These are phyloP conservation scores for Sarcophilus harrisii DNA, from an alignment of 2,797 vertebrate species.

Conservation along the genomic window DNA sequence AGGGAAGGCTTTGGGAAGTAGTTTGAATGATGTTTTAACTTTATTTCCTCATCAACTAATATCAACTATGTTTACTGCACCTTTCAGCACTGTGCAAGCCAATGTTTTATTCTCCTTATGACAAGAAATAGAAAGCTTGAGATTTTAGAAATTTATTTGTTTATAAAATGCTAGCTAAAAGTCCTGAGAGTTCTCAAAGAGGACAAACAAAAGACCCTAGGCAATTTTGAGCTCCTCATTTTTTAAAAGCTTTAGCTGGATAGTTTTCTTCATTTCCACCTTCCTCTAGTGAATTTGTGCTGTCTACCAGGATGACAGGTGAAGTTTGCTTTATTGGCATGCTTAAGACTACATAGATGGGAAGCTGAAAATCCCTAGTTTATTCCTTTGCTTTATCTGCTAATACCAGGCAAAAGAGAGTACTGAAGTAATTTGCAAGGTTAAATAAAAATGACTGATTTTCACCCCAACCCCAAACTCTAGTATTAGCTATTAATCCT, in stretches of 20 bases:
- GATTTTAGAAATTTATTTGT: not conserved
- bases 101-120: not conserved
- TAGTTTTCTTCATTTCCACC: not conserved
- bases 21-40: not conserved
- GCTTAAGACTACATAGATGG: not conserved
- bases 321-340: slow-evolving; percentile 1
- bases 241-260: not conserved
- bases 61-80: not conserved
- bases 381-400: not conserved
- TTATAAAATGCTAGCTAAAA: not conserved
- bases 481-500: not conserved
- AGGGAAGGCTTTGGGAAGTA: not conserved
- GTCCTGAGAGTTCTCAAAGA: not conserved
- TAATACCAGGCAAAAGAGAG: not conserved
- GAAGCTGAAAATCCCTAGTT: not conserved
- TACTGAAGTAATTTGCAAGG: not conserved
- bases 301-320: not conserved
- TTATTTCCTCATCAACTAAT: not conserved
- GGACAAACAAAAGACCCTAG: not conserved
- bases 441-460: not conserved
- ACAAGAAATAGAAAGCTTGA: not conserved
- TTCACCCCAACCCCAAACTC: not conserved
- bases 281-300: not conserved
- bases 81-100: not conserved
- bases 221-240: not conserved